Conservation (phyloP, 2,113 vertebrate species). For the human (Homo sapiens) region DNA sequence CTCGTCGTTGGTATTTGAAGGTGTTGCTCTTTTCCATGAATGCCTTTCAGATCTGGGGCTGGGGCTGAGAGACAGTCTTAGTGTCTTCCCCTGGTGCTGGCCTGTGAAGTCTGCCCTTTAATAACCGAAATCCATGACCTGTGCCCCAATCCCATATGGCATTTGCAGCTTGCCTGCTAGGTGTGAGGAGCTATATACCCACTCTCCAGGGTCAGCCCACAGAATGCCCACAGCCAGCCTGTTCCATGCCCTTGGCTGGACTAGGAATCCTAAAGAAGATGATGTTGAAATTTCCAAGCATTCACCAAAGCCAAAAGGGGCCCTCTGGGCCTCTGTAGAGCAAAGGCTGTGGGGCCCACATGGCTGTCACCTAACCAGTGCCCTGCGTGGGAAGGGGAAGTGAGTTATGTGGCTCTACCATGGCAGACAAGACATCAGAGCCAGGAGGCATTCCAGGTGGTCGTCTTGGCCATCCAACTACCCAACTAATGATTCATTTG, state of each 20-base stretch:
- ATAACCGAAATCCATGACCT: accelerated
- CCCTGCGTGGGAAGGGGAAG: accelerated
- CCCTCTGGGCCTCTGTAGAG: not conserved
- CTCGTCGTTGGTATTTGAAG: not conserved
- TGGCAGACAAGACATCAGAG: conserved; percentile 1
- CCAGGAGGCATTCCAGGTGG: not conserved
- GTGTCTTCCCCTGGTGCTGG: not conserved
- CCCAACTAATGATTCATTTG: conserved; percentile 47
- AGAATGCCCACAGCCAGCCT: not conserved
- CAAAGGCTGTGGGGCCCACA: not conserved
- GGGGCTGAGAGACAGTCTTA: not conserved
- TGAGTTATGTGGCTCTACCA: not conserved
- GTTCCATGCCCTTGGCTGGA: not conserved
- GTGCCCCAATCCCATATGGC: not conserved
- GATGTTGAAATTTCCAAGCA: not conserved
- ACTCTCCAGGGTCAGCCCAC: not conserved
- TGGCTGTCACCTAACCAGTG: accelerated
- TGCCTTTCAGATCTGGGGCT: not conserved
- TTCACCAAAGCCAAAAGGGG: not conserved
- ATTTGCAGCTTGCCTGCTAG: not conserved
- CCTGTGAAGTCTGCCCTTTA: not conserved
- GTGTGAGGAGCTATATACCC: not conserved
- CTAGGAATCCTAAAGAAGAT: not conserved
- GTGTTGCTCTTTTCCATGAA: not conserved
- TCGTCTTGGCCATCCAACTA: not conserved